phyloP scores from a whole-genome alignment of 2,888 invertebrate genomes.

The Oscheius sp. region DNA sequence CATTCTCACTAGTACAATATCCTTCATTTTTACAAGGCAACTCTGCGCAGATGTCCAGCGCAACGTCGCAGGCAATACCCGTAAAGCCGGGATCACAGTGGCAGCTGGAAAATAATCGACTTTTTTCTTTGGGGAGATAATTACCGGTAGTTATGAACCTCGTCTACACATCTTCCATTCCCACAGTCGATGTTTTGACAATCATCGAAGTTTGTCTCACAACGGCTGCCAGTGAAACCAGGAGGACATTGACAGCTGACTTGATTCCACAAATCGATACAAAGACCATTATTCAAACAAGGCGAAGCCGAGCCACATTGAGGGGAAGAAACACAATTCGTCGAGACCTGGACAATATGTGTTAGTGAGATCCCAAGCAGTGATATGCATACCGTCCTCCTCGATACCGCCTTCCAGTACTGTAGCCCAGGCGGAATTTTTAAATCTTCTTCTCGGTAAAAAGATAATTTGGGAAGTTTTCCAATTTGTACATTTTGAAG shows the following conservation, averaged over 20 bases:
- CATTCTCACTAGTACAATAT: slow-evolving; percentile 40
- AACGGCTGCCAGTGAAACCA: slow-evolving; percentile 58
- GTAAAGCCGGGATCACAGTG: slow-evolving; percentile 53
- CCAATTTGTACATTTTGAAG: slow-evolving; percentile 43
- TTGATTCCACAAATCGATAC: slow-evolving; percentile 53
- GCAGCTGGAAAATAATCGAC: slow-evolving; percentile 54
- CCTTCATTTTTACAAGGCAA: slow-evolving; percentile 53
- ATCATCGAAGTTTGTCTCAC: slow-evolving; percentile 55
- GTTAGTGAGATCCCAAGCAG: not conserved
- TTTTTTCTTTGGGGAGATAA: not conserved
- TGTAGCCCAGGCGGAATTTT: slow-evolving; percentile 32
- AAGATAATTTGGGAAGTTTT: slow-evolving; percentile 38
- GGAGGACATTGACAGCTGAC: slow-evolving; percentile 40
- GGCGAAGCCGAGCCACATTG: slow-evolving; percentile 50
- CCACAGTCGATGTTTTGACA: slow-evolving; percentile 43
- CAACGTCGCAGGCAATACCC: slow-evolving; percentile 49
- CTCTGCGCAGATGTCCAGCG: slow-evolving; percentile 48
- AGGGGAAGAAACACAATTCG: slow-evolving; percentile 44
- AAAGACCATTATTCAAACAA: slow-evolving; percentile 48
- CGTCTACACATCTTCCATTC: slow-evolving; percentile 51
- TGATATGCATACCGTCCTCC: slow-evolving; percentile 29
- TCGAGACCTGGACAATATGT: slow-evolving; percentile 22
- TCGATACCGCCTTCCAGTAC: slow-evolving; percentile 32
- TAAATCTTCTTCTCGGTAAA: slow-evolving; percentile 35
- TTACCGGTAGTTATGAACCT: slow-evolving; percentile 42